phyloP scores from a whole-genome alignment of 2,113 vertebrate species.

The Sprattus sprattus region DNA sequence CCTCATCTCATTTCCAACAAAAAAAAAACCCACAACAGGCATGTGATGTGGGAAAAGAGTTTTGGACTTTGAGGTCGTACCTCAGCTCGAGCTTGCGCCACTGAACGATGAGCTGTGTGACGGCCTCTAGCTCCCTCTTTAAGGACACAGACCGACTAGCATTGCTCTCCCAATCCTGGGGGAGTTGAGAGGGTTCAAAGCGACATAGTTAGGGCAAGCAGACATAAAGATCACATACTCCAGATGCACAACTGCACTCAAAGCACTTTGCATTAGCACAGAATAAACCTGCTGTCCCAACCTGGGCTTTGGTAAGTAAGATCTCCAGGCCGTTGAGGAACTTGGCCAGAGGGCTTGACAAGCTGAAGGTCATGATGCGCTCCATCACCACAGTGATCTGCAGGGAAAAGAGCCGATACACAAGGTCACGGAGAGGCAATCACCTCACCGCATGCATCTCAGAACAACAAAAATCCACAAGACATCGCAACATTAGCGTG shows the following conservation, averaged over 20 bases:
- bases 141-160: slow-evolving; percentile 85
- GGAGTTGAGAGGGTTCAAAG: not conserved
- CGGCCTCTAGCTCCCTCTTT: slow-evolving; percentile 80
- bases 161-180: slow-evolving; percentile 94
- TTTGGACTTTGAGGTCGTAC: slow-evolving; percentile 60
- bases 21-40: not conserved
- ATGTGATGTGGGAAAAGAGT: not conserved
- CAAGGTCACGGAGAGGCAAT: not conserved
- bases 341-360: slow-evolving; percentile 90
- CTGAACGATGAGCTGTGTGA: slow-evolving; percentile 89
- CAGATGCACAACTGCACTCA: not conserved
- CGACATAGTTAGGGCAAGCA: not conserved
- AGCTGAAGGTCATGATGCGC: slow-evolving; percentile 84
- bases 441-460: too few relatives aligned
- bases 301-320: slow-evolving; percentile 91
- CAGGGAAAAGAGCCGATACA: not conserved
- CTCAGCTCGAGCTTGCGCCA: slow-evolving; percentile 92
- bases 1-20: not conserved
- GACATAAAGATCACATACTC: not conserved
- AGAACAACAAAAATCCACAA: too few relatives aligned
- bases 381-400: slow-evolving; percentile 88
- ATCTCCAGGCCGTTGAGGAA: slow-evolving; percentile 97
- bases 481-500: not conserved
- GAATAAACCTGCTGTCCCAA: slow-evolving; percentile 54
- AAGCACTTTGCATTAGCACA: not conserved